Conservation (phyloP, 1,140 invertebrate species). For the Homarus americanus region DNA sequence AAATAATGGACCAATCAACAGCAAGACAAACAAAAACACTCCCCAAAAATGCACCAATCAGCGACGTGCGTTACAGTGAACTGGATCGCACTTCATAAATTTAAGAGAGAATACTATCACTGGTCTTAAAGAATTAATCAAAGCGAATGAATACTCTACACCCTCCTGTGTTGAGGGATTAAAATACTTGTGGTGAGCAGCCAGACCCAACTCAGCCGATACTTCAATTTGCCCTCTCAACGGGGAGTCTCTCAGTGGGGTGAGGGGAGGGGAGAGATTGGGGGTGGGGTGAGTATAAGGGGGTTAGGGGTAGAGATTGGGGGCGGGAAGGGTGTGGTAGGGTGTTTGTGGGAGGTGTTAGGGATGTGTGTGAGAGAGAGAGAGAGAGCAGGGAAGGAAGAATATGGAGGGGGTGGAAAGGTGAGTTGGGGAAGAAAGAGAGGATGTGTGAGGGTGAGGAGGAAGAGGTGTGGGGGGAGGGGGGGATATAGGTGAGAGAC, state of each 20-base stretch:
- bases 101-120: conserved; percentile 5
- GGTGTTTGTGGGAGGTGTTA: too few relatives aligned
- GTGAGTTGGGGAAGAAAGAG: not conserved
- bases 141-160: conserved; percentile 11
- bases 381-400: not conserved
- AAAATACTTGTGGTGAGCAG: conserved; percentile 17
- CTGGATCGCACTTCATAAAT: not conserved
- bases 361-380: not conserved
- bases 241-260: conserved; percentile 5
- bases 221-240: conserved; percentile 37
- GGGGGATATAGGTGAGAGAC: not conserved
- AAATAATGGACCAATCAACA: too few relatives aligned
- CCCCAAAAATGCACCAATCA: too few relatives aligned
- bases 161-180: conserved; percentile 23
- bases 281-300: not conserved
- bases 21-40: too few relatives aligned
- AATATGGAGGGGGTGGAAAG: not conserved
- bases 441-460: not conserved
- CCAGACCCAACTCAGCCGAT: not conserved
- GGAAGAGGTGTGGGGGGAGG: not conserved
- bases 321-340: too few relatives aligned
- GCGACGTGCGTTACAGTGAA: too few relatives aligned
- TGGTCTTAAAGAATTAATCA: conserved; percentile 36
- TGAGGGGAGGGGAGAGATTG: not conserved
- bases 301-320: not conserved